These are phyloP conservation scores for Philereme transversata DNA, from an alignment of 2,888 invertebrate genomes.

Conservation along the genomic window DNA sequence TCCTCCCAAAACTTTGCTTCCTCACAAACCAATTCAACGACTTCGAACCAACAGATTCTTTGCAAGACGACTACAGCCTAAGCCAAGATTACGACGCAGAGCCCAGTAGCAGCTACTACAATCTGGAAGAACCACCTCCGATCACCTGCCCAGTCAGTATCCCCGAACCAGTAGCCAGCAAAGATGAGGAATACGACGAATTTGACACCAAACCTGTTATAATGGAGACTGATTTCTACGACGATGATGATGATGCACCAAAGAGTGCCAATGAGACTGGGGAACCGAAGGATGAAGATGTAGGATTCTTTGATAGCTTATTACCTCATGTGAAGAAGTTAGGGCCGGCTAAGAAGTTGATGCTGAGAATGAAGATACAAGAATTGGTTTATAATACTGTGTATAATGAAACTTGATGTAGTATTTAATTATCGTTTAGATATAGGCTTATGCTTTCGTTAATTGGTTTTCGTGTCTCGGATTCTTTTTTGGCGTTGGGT, in stretches of 20 bases:
- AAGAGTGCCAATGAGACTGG: slow-evolving; percentile 47
- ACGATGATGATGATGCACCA: slow-evolving; percentile 71
- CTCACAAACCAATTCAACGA: slow-evolving; percentile 76
- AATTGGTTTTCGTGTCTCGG: too few relatives aligned
- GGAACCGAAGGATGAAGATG: slow-evolving; percentile 71
- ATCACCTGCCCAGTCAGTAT: slow-evolving; percentile 5
- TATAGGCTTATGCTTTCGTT: too few relatives aligned
- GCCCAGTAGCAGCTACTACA: slow-evolving; percentile 59
- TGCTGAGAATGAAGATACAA: slow-evolving; percentile 79
- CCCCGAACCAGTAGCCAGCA: slow-evolving; percentile 40
- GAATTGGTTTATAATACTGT: slow-evolving; percentile 78
- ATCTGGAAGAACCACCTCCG: slow-evolving; percentile 51
- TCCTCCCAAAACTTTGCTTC: slow-evolving; percentile 70
- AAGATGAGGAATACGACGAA: slow-evolving; percentile 78
- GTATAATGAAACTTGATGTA: slow-evolving; percentile 62
- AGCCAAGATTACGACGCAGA: slow-evolving; percentile 59
- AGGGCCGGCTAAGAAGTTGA: slow-evolving; percentile 74
- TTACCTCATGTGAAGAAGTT: slow-evolving; percentile 76
- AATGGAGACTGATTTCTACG: slow-evolving; percentile 77
- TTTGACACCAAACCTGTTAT: slow-evolving; percentile 78
- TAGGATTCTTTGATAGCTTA: slow-evolving; percentile 76
- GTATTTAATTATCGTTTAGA: too few relatives aligned
- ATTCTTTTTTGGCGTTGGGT: too few relatives aligned
- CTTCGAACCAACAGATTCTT: slow-evolving; percentile 64
- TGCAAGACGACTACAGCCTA: slow-evolving; percentile 49